These are phyloP conservation scores for Saxidomus purpurata DNA, from an alignment of 1,140 invertebrate genomes.

Conservation along the genomic window DNA sequence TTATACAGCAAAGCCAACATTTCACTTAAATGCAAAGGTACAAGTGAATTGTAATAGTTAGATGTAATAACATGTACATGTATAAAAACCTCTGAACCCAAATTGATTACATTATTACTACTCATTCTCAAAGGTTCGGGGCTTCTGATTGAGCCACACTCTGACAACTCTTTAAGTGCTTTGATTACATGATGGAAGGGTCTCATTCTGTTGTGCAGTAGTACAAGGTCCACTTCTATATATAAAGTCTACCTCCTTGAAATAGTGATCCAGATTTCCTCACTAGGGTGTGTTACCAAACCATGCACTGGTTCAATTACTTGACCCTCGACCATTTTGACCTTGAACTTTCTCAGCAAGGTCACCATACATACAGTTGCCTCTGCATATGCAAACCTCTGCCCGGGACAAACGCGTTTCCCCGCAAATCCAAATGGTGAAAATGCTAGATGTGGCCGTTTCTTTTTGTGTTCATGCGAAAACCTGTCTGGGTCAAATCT, in stretches of 20 bases:
- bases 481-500: slow-evolving; percentile 85
- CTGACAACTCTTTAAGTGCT: too few species aligned
- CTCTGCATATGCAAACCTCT: slow-evolving; percentile 76
- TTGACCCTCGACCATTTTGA: slow-evolving; percentile 80
- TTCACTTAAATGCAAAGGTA: too few species aligned
- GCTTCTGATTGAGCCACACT: too few species aligned
- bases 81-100: too few species aligned
- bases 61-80: too few species aligned
- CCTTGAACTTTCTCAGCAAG: slow-evolving; percentile 75
- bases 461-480: slow-evolving; percentile 71
- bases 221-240: too few species aligned
- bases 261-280: slow-evolving; percentile 84
- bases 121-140: too few species aligned
- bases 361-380: slow-evolving; percentile 70
- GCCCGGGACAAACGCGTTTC: slow-evolving; percentile 81
- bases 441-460: slow-evolving; percentile 74
- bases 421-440: slow-evolving; percentile 85
- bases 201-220: too few species aligned
- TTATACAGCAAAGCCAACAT: too few species aligned
- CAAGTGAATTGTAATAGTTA: too few species aligned
- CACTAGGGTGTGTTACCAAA: slow-evolving; percentile 81
- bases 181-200: too few species aligned
- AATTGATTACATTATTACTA: too few species aligned
- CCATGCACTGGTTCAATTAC: slow-evolving; percentile 79
- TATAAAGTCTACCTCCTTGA: slow-evolving; percentile 65